A percentile compares a stretch with the other conserved stretches of the same genome.
Evolutionary conservation across 2,888 invertebrate species (phyloP).

Genomic region (Holacanthella duospinosa): DNA sequence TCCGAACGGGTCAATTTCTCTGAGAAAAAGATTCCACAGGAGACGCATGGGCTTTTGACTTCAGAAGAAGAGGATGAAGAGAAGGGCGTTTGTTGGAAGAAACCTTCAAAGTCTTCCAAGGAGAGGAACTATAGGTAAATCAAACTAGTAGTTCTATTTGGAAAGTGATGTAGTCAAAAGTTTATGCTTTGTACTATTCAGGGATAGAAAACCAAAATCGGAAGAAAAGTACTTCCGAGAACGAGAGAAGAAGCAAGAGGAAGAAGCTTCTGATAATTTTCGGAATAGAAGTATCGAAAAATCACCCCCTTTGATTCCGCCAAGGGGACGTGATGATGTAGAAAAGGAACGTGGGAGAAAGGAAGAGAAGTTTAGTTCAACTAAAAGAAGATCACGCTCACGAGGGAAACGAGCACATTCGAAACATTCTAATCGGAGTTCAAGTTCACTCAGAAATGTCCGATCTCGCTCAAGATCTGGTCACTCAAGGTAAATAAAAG

Average conservation of each 20-base stretch:
- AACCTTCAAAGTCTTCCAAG: constrained; percentile 63
- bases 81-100: constrained; percentile 56
- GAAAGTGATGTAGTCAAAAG: background rate
- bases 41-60: constrained; percentile 5
- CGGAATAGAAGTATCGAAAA: no score
- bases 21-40: constrained; percentile 13
- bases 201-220: constrained; percentile 45
- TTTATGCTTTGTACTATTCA: constrained; percentile 30
- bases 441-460: constrained; percentile 12
- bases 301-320: no score
- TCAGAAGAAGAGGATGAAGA: constrained; percentile 22
- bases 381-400: constrained; percentile 5
- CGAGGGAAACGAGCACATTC: background rate
- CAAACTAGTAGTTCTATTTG: background rate
- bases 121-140: constrained; percentile 55
- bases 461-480: constrained; percentile 17
- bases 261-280: constrained; percentile 14
- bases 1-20: constrained; percentile 9
- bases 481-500: constrained; percentile 14
- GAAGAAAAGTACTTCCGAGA: constrained; percentile 41
- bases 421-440: constrained; percentile 10
- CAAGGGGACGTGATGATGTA: background rate
- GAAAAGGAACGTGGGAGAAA: background rate
- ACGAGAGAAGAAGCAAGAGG: constrained; percentile 37
- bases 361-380: background rate